phyloP scores from a whole-genome alignment of 2,797 vertebrate species.

The Anas flavirostris region DNA sequence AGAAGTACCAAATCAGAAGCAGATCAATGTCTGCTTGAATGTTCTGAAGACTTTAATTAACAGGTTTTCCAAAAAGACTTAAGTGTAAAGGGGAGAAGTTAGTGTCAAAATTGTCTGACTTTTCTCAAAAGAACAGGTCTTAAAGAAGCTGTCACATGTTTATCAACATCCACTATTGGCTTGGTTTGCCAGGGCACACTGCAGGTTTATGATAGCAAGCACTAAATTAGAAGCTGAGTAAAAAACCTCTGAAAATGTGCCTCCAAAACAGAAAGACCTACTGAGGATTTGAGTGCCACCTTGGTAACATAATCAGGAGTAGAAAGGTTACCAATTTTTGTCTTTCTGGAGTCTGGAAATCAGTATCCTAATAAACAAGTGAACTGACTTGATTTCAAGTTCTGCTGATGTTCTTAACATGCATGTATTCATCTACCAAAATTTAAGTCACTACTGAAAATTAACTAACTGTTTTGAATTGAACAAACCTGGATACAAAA shows the following conservation, averaged over 20 bases:
- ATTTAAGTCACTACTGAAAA: background rate
- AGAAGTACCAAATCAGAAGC: background rate
- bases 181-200: background rate
- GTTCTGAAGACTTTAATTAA: background rate
- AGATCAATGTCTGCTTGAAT: background rate
- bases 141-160: background rate
- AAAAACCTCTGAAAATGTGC: slow-evolving; percentile 53
- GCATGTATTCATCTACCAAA: background rate
- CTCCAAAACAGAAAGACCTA: slow-evolving; percentile 14
- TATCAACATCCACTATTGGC: background rate
- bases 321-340: background rate
- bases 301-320: background rate
- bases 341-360: background rate
- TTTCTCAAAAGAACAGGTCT: background rate
- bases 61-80: background rate
- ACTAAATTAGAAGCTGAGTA: slow-evolving; percentile 32
- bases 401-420: background rate
- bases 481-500: background rate
- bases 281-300: background rate
- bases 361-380: background rate
- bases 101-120: background rate
- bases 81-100: background rate
- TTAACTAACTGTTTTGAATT: background rate
- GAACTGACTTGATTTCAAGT: background rate
- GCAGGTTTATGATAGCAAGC: slow-evolving; percentile 20